A percentile compares a stretch with the other conserved stretches of the same genome.
These are phyloP conservation scores for Poeciliopsis retropinna DNA, from an alignment of 2,113 vertebrate genomes.

Conservation along the genomic window DNA sequence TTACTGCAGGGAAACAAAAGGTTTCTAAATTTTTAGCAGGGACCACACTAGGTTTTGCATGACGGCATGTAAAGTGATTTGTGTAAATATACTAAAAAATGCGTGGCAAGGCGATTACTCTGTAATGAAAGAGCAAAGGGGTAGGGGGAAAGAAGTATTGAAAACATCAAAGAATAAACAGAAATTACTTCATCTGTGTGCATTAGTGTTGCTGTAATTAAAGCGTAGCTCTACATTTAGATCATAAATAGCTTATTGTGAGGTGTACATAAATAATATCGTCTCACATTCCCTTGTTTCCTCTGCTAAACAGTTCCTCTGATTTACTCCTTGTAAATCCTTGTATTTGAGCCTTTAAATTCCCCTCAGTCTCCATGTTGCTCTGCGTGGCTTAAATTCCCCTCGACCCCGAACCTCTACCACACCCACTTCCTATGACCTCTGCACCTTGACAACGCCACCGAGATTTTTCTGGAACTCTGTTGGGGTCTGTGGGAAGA, in stretches of 20 bases:
- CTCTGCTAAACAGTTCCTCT: not conserved
- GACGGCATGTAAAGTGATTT: not conserved
- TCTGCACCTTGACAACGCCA: conserved; percentile 23
- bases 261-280: not conserved
- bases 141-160: not conserved
- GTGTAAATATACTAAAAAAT: not conserved
- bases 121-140: not conserved
- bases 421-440: conserved; percentile 26
- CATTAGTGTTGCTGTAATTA: not conserved
- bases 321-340: not conserved
- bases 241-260: not conserved
- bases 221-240: not conserved
- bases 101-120: not conserved
- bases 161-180: not conserved
- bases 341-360: too few species aligned
- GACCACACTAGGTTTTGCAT: not conserved
- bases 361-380: conserved; percentile 45
- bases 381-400: not conserved
- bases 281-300: conserved; percentile 13
- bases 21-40: not conserved
- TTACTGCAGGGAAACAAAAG: not conserved
- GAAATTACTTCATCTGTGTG: not conserved
- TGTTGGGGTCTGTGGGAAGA: conserved; percentile 11
- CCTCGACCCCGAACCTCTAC: not conserved
- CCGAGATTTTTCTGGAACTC: conserved; percentile 31